Evolutionary conservation across 1,140 invertebrate species (phyloP).

Genomic region (Drosophila nikananu): DNA sequence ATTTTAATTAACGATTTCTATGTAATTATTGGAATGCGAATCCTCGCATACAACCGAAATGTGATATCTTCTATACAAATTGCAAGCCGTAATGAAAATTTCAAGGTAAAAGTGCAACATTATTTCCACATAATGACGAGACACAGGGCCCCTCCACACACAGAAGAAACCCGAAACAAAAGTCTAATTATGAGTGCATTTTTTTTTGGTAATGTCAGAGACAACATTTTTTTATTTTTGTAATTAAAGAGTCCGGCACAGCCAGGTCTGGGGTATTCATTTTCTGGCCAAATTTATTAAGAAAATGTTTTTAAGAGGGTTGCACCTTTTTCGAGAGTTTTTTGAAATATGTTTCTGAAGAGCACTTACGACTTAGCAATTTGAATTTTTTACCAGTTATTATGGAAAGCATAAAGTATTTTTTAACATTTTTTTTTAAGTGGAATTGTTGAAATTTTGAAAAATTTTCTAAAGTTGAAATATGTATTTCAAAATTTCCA

Average conservation of each 20-base stretch:
- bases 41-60: slow-evolving; percentile 1
- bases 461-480: no score
- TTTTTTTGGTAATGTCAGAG: background rate
- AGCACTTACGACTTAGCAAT: no score
- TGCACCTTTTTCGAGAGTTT: no score
- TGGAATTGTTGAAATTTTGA: no score
- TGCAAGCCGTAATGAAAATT: background rate
- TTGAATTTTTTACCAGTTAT: no score
- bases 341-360: no score
- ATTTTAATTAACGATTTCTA: slow-evolving; percentile 2
- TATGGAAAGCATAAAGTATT: no score
- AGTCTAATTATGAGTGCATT: background rate
- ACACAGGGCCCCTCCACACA: background rate
- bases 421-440: no score
- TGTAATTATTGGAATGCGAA: background rate
- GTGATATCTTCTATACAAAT: background rate
- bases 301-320: background rate
- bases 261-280: background rate
- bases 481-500: no score
- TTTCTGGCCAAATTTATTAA: background rate
- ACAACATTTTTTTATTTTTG: background rate
- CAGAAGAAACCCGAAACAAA: slow-evolving; percentile 5
- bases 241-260: background rate
- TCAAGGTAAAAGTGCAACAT: slow-evolving; percentile 13
- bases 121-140: background rate